phyloP scores from a whole-genome alignment of 2,797 vertebrate genomes.

The Xenops minutus region DNA sequence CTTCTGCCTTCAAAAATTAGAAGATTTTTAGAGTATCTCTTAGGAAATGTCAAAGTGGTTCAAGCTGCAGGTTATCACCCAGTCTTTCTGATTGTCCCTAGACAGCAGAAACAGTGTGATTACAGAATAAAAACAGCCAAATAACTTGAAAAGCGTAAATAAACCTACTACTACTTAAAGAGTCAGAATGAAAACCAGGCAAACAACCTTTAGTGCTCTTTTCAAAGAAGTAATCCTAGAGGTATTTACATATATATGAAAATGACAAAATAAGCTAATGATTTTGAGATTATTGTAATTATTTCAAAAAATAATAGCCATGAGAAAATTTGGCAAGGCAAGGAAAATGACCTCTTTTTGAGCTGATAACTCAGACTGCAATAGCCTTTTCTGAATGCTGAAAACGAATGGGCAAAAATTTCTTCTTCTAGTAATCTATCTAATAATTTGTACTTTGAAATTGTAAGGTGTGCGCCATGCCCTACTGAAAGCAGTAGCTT shows the following conservation, averaged over 20 bases:
- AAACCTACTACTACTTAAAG: not conserved
- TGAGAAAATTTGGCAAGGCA: not conserved
- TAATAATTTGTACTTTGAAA: not conserved
- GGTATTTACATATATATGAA: not conserved
- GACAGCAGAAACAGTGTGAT: constrained; percentile 28
- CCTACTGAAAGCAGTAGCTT: not conserved
- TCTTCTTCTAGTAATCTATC: not conserved
- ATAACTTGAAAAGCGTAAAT: not conserved
- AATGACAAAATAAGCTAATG: not conserved
- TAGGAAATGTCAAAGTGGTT: not conserved
- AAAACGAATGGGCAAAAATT: not conserved
- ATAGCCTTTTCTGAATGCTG: not conserved
- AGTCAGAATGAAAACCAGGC: not conserved
- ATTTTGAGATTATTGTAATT: not conserved
- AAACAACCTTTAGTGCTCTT: not conserved
- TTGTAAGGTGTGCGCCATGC: not conserved
- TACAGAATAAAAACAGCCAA: not conserved
- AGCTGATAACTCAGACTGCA: not conserved
- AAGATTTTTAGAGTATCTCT: not conserved
- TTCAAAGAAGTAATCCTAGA: not conserved
- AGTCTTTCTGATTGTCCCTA: not conserved
- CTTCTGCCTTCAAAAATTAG: not conserved
- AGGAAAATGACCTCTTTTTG: not conserved
- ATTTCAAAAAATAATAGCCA: not conserved
- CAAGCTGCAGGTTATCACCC: not conserved